These are phyloP conservation scores for Campylomormyrus tamandua DNA, from an alignment of 2,113 vertebrate genomes.

Conservation along the genomic window DNA sequence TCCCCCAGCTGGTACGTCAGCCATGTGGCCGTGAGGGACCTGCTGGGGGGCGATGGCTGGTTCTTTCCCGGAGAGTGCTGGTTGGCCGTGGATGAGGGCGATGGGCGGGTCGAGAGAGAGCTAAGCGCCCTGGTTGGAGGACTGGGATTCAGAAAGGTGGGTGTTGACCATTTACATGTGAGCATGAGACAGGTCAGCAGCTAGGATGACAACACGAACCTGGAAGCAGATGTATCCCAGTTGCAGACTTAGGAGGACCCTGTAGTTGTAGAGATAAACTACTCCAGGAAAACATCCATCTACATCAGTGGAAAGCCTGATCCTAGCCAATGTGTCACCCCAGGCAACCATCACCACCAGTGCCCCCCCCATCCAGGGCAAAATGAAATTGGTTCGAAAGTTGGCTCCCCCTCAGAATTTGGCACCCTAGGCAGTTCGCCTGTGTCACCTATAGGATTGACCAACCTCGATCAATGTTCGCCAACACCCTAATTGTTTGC, in stretches of 20 bases:
- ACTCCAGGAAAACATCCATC: background rate
- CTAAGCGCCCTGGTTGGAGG: conserved; percentile 43
- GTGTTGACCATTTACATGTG: background rate
- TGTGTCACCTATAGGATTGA: background rate
- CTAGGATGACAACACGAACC: background rate
- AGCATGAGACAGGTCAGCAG: background rate
- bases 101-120: conserved; percentile 61
- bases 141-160: conserved; percentile 59
- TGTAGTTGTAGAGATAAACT: background rate
- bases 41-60: conserved; percentile 41
- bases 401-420: background rate
- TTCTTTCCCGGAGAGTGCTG: conserved; percentile 66
- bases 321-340: background rate
- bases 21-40: conserved; percentile 56
- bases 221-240: background rate
- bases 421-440: background rate
- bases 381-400: background rate
- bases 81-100: conserved; percentile 54
- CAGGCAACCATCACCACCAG: background rate
- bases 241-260: background rate
- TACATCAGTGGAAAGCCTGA: background rate
- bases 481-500: background rate
- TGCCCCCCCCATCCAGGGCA: background rate
- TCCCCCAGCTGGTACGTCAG: conserved; percentile 66
- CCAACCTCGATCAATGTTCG: background rate